Evolutionary conservation across 2,113 vertebrate species (phyloP).

Genomic region (Otus sunia): DNA sequence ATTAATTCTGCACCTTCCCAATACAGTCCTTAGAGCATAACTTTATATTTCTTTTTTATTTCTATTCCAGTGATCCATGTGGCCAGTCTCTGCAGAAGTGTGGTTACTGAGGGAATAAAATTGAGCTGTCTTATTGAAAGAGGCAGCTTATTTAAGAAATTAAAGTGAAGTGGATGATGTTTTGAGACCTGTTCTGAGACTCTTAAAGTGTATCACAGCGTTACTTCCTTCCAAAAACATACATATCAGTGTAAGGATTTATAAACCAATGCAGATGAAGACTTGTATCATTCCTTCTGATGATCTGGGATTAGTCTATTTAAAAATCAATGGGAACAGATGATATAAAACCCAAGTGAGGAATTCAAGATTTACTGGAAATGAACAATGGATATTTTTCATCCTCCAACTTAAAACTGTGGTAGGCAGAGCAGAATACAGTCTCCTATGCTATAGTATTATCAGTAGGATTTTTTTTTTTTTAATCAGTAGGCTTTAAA

Average conservation of each 20-base stretch:
- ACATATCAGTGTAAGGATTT: background rate
- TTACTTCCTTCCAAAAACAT: background rate
- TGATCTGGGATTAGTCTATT: background rate
- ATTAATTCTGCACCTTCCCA: background rate
- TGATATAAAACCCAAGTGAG: background rate
- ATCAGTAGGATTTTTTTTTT: background rate
- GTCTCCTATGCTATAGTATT: background rate
- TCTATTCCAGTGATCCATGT: background rate
- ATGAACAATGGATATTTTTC: background rate
- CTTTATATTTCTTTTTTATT: background rate
- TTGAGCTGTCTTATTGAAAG: background rate
- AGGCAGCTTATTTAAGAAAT: background rate
- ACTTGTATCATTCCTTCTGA: background rate
- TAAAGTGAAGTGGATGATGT: background rate
- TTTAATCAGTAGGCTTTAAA: background rate
- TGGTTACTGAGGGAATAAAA: background rate
- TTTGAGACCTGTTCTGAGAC: background rate
- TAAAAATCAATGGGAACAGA: background rate
- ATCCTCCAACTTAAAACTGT: background rate
- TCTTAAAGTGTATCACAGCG: background rate
- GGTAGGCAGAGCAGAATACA: background rate
- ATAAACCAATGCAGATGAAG: background rate
- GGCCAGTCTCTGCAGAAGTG: background rate
- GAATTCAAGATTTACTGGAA: background rate
- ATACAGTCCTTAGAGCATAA: background rate